These are phyloP conservation scores for Chionis minor DNA, from an alignment of 2,113 vertebrate species.

Conservation along the genomic window DNA sequence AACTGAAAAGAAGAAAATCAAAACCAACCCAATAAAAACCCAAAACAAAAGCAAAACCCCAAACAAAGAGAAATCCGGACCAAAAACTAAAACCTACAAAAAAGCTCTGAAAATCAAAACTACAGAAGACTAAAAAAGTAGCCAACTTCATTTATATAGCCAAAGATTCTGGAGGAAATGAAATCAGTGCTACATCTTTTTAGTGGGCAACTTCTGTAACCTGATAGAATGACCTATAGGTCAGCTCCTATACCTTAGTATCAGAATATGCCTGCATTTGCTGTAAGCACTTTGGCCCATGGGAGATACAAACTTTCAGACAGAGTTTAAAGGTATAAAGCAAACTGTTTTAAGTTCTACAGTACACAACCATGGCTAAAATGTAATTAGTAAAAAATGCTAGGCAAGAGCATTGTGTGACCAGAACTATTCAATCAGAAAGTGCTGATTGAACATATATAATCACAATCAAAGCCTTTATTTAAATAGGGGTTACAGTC, in stretches of 20 bases:
- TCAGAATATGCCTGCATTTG: not conserved
- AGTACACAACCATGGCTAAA: slow-evolving; percentile 67
- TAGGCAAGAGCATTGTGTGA: slow-evolving; percentile 67
- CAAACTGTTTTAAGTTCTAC: slow-evolving; percentile 55
- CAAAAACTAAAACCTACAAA: not conserved
- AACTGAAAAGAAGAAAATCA: fast-evolving
- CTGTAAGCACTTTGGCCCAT: not conserved
- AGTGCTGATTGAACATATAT: slow-evolving; percentile 84
- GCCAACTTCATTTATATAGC: not conserved
- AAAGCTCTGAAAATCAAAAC: not conserved
- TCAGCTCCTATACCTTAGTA: not conserved
- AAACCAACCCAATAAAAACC: too few species aligned
- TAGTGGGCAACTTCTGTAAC: not conserved
- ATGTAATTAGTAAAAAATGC: slow-evolving; percentile 82
- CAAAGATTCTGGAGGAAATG: not conserved
- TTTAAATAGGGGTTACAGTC: slow-evolving; percentile 88
- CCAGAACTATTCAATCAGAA: slow-evolving; percentile 82
- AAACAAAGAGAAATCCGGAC: not conserved
- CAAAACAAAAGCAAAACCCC: too few species aligned
- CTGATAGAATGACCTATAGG: not conserved
- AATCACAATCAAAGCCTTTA: slow-evolving; percentile 84
- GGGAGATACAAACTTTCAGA: slow-evolving; percentile 13
- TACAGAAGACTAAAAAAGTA: not conserved
- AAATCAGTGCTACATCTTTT: not conserved
- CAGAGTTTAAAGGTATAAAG: slow-evolving; percentile 63